These are phyloP conservation scores for Tupaia tana DNA, from an alignment of 2,113 vertebrate species.

Conservation along the genomic window DNA sequence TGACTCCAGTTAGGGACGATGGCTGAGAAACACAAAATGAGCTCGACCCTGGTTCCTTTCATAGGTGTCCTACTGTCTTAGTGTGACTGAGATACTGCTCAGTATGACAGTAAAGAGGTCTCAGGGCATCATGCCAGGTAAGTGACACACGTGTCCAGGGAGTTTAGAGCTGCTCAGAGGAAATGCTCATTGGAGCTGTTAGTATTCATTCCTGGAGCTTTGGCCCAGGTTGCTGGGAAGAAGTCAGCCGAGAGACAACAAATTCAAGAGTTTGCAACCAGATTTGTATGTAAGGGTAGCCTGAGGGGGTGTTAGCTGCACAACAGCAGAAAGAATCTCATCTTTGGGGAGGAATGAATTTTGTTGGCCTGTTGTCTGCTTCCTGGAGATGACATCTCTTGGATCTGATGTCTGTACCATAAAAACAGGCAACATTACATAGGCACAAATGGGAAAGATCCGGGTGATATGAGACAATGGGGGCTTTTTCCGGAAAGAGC, in stretches of 20 bases:
- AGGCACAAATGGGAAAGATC: neutral
- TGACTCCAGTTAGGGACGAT: neutral
- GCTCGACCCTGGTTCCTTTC: neutral
- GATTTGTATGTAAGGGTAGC: slow-evolving; percentile 7
- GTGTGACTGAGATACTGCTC: neutral
- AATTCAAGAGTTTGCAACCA: neutral
- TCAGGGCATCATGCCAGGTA: neutral
- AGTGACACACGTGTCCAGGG: neutral
- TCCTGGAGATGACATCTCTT: neutral
- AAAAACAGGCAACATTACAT: neutral
- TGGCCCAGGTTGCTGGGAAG: neutral
- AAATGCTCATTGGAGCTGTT: slow-evolving; percentile 6
- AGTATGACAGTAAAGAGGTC: neutral
- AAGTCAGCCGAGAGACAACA: neutral
- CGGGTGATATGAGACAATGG: neutral
- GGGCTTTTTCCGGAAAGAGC: neutral
- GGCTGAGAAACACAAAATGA: neutral
- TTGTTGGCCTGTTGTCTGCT: slow-evolving; percentile 11
- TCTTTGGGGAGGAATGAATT: slow-evolving; percentile 11
- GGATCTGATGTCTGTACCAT: neutral
- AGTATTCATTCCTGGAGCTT: neutral
- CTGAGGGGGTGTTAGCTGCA: slow-evolving; percentile 2
- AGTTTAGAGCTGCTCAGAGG: neutral
- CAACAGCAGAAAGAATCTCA: slow-evolving; percentile 31
- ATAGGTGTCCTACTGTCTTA: neutral